Base-by-base conservation (phyloP, 2,113 vertebrate genomes). In the Nothobranchius furzeri region DNA sequence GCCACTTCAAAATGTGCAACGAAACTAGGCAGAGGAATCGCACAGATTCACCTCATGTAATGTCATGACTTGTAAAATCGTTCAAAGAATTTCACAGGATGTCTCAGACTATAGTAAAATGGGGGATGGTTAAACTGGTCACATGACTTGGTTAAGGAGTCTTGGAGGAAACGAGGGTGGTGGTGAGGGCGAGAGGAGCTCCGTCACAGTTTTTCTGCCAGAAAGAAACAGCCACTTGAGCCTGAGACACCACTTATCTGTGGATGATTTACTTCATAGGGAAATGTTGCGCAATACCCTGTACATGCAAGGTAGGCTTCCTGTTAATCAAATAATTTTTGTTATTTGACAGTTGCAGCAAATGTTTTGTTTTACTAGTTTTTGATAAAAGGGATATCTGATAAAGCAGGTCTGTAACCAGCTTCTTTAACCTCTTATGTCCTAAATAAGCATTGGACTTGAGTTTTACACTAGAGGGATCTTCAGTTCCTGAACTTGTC, bases 151-250 rank as follows among this genome's bases (percentile, higher is more conserved):
- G 56, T 81, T 79, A 61, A 82, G 75, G 70, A 85, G 81, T 83
- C 85, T 89, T 83, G 64, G 76, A 91, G 89, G 86, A 90, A 87
- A 81, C 74, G 11, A 48, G 76, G 76, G 72, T 30, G 71, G 53
- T 12, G 46, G 53, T 25, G 49, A 55, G 49, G 63, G 30, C 30
- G 67, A 63, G 51, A 48, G 60, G 68, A 68, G 64, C 51, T 61
- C 49, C 76, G 83, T 75, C 82, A 75, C 73, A 78, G 64, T 81
- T 88, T 85, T 87, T 76, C 71, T 79, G 76, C 53, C 59, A 76
- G 70, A 71, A 62, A 78, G 71, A 30, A 30, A 30, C 30, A 30
- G 30, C 30, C 4, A 72, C 60, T 70, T 55, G 10, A 61, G 58
- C 74, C 82, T 59, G 43, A 71, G 75, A 70, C 37, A 47, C 68